Conservation (phyloP, 2,113 vertebrate species). For the Pterocles orientalis region DNA sequence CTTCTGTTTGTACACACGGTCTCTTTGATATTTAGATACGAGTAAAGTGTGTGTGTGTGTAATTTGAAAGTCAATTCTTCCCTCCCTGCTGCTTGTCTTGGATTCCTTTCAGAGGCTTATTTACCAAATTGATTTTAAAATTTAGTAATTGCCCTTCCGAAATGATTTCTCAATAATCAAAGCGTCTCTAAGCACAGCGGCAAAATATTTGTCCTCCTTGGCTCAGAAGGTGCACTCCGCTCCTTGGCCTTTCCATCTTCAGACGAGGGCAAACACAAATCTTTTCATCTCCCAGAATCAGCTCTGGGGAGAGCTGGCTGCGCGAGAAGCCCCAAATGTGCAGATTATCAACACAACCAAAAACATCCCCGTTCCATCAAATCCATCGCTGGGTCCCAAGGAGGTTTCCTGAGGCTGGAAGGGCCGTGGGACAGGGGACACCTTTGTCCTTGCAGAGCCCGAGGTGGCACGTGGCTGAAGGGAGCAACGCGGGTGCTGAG, state of each 20-base stretch:
- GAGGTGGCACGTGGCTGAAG: neutral
- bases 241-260: neutral
- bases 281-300: neutral
- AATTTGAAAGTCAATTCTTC: constrained; percentile 59
- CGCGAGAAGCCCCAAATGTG: neutral
- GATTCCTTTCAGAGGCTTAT: constrained; percentile 39
- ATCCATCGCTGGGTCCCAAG: fast-evolving
- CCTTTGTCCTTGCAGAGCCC: neutral
- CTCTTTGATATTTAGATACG: constrained; percentile 57
- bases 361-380: neutral
- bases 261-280: neutral
- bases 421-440: neutral
- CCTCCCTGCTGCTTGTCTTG: constrained; percentile 34
- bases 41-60: constrained; percentile 9
- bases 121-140: constrained; percentile 51
- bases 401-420: neutral
- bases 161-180: constrained; percentile 50
- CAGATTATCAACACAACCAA: fast-evolving
- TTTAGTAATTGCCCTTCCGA: constrained; percentile 37
- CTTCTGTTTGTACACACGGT: constrained; percentile 46
- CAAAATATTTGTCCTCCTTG: constrained; percentile 21
- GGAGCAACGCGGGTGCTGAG: neutral
- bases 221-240: fast-evolving
- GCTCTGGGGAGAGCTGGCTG: neutral
- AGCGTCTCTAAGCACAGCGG: neutral